Percentiles rank a stretch among this genome's conserved stretches.
These are phyloP conservation scores for Neuroterus valhalla DNA, from an alignment of 1,140 invertebrate species.

Conservation along the genomic window DNA sequence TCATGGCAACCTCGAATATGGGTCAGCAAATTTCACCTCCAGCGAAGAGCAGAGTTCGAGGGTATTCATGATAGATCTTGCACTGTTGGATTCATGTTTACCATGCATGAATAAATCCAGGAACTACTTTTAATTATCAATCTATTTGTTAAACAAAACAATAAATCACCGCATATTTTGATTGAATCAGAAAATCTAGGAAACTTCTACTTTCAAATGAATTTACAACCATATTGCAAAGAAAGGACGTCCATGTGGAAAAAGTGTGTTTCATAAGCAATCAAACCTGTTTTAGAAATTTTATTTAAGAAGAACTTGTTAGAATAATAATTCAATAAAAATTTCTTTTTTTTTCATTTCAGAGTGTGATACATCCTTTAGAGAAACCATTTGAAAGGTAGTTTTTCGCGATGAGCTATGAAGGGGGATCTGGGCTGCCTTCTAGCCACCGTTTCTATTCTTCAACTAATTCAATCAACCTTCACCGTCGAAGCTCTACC, in stretches of 20 bases:
- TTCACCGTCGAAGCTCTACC: conserved; percentile 66
- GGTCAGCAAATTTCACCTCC: conserved; percentile 20
- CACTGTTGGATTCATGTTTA: conserved; percentile 18
- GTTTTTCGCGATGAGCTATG: conserved; percentile 75
- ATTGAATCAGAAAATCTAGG: too few relatives aligned
- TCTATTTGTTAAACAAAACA: too few relatives aligned
- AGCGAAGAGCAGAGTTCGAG: conserved; percentile 15
- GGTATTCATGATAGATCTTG: conserved; percentile 13
- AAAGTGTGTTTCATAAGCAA: too few relatives aligned
- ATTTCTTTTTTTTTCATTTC: background rate
- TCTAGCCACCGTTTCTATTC: conserved; percentile 70
- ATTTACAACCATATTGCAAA: too few relatives aligned
- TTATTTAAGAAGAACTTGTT: background rate
- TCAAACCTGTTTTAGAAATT: background rate
- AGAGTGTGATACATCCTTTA: conserved; percentile 2
- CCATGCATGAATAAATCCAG: conserved; percentile 1
- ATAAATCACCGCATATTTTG: too few relatives aligned
- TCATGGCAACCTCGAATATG: conserved; percentile 19
- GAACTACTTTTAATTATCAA: background rate
- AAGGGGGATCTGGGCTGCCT: conserved; percentile 71
- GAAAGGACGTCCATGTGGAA: too few relatives aligned
- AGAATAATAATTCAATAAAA: background rate
- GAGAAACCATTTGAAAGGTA: conserved; percentile 55
- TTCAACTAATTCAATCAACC: conserved; percentile 65
- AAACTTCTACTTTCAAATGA: too few relatives aligned